Base-by-base conservation (phyloP, 2,113 vertebrate species). In the Syrrhaptes paradoxus region DNA sequence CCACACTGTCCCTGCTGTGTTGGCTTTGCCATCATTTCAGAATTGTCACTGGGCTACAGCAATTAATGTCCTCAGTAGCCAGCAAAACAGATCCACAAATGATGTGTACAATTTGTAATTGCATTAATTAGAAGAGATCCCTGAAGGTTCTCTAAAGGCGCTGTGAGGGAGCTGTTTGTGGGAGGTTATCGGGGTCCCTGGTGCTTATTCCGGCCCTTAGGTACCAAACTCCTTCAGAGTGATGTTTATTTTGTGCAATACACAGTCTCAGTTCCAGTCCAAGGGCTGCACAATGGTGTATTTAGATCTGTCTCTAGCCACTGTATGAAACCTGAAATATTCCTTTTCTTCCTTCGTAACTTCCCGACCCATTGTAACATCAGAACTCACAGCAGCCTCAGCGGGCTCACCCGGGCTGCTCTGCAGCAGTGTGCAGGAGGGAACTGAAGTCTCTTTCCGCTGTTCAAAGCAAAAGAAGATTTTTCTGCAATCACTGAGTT, bases 401-500 rank as follows among this genome's bases (percentile, higher is more conserved):
- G 54, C 0, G 1, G 17, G 32, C 74, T 79, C 1, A 0, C 65
- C 41, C 77, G 48, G 82, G 71, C 38, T 29, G 2, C 28, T 6
- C 43, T 43, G 66, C 76, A 79, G 85, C 67, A 13, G 45, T 3
- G 1, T 15, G n/a, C 14, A 3, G 5, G 16, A 7, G 22, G 61
- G 38, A 31, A 6, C 48, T 52, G 29, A 17, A n/a, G 38, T 34
- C 31, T 87, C 58, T 38, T 73, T 54, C 58, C n/a, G 0, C 46
- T 77, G 10, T 34, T 90, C 68, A 67, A 70, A 94, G 74, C 54
- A 63, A 87, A 87, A 67, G 21, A 61, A 49, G 62, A 46, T 74
- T 90, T 90, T 95, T 84, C 90, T 82, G 62, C 72, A 59, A 20
- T 67, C 62, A 2, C 8, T 13, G 82, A 68, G 54, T 92, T 85